Evolutionary conservation across 2,113 vertebrate species (phyloP), one percentile per base, ranked within the genome.

Genomic region (Podiceps cristatus): DNA sequence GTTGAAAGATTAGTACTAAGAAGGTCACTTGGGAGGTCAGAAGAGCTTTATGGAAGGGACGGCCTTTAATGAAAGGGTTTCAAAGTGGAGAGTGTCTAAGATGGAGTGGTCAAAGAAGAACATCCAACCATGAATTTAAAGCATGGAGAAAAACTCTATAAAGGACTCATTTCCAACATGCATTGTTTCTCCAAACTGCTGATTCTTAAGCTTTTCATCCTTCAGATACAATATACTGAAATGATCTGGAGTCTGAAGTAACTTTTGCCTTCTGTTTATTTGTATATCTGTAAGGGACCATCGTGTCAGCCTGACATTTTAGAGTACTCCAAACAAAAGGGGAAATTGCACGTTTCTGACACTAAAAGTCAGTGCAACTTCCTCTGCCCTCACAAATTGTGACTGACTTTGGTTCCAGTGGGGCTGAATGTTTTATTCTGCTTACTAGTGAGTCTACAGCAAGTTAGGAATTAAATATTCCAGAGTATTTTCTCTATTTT

Each of bases 231-330:
- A 37, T 25, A 23, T 8, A 20, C 7, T 58, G 11, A 45, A 90
- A 52, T 0, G 0, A 42, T 3, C 18, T 52, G 49, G 58, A 76
- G 7, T 11, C 47, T 23, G 50, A 85, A 49, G 42, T 8, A 66
- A 55, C 33, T 47, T 86, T 13, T 63, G 11, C 10, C 33, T 88
- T 13, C 24, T 37, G 0, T 44, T 87, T 68, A 4, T 62, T 73
- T n/a, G n/a, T n/a, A n/a, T n/a, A n/a, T n/a, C n/a, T n/a, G n/a
- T n/a, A n/a, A n/a, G 18, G 80, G 28, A 24, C 10, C n/a, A 17
- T 33, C 1, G 2, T 68, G 42, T 22, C 25, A 73, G 2, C 47
- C 16, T 52, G 59, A 35, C 13, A 27, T 33, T 77, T 53, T 1
- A 5, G 18, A 62, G 1, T 25, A 23, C 55, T 77, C n/a, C 28